phyloP scores from a whole-genome alignment of 2,888 invertebrate genomes.

The Drosophila prostipennis region DNA sequence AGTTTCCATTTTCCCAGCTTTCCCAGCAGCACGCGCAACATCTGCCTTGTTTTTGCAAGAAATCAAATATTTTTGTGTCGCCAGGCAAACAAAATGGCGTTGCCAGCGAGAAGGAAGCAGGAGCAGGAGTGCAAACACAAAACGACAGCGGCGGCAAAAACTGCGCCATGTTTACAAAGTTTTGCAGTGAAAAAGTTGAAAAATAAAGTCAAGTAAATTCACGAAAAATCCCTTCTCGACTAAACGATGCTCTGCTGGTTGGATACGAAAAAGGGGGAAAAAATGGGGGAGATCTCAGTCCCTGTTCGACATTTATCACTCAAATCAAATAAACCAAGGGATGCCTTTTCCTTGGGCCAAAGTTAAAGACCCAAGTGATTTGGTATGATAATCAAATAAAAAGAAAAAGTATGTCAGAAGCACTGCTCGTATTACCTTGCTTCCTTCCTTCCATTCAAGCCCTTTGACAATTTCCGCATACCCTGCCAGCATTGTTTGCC shows the following conservation, averaged over 20 bases:
- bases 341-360: not conserved
- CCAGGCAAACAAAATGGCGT: conserved; percentile 77
- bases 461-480: conserved; percentile 34
- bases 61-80: conserved; percentile 79
- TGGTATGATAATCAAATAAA: conserved; percentile 22
- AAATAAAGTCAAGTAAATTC: conserved; percentile 31
- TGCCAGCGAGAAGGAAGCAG: conserved; percentile 55
- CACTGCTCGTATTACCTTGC: not conserved
- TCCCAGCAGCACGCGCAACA: conserved; percentile 37
- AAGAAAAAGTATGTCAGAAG: conserved; percentile 19
- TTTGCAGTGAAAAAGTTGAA: conserved; percentile 58
- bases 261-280: not conserved
- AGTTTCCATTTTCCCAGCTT: not conserved
- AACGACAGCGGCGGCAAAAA: conserved; percentile 47
- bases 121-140: conserved; percentile 48
- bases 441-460: not conserved
- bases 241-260: conserved; percentile 29
- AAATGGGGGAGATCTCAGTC: too few relatives aligned
- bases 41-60: conserved; percentile 72
- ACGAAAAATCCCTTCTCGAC: conserved; percentile 6
- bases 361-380: not conserved
- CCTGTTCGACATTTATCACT: not conserved
- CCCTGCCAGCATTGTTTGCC: conserved; percentile 29
- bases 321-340: not conserved
- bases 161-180: conserved; percentile 62